A percentile compares a stretch with the other conserved stretches of the same genome.
phyloP scores from a whole-genome alignment of 2,797 vertebrate genomes.

The Micropoecilia bifurca region DNA sequence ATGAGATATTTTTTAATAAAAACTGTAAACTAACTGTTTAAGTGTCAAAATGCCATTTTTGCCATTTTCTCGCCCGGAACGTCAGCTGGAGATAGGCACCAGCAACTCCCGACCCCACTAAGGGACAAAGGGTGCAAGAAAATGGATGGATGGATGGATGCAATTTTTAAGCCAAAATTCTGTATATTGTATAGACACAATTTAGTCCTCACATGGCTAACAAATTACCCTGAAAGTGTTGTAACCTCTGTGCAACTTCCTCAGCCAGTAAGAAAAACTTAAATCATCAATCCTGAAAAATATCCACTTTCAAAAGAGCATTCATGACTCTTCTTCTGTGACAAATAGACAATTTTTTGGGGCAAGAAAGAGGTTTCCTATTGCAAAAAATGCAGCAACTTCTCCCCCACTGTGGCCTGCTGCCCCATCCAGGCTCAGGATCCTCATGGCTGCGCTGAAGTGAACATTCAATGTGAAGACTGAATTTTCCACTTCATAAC shows the following conservation, averaged over 20 bases:
- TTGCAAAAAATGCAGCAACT: not conserved
- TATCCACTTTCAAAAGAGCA: not conserved
- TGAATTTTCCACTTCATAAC: not conserved
- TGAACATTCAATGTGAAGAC: conserved; percentile 5
- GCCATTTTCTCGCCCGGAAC: too few species aligned
- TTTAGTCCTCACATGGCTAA: not conserved
- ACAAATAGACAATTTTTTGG: not conserved
- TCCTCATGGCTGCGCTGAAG: not conserved
- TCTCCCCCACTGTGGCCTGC: not conserved
- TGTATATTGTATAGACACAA: not conserved
- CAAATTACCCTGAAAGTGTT: not conserved
- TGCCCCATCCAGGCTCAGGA: not conserved
- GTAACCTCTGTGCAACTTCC: not conserved
- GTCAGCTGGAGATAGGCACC: too few species aligned
- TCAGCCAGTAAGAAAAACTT: not conserved
- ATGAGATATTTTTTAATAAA: not conserved
- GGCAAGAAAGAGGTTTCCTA: not conserved
- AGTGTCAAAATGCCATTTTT: not conserved
- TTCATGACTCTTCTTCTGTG: not conserved
- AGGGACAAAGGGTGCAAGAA: too few species aligned
- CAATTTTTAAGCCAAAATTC: not conserved
- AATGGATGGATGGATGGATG: too few species aligned
- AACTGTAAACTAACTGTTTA: not conserved
- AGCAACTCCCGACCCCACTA: too few species aligned
- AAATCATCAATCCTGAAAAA: not conserved